Evolutionary conservation across 2,888 invertebrate species (phyloP).

Genomic region (Spilosoma lubricipeda): DNA sequence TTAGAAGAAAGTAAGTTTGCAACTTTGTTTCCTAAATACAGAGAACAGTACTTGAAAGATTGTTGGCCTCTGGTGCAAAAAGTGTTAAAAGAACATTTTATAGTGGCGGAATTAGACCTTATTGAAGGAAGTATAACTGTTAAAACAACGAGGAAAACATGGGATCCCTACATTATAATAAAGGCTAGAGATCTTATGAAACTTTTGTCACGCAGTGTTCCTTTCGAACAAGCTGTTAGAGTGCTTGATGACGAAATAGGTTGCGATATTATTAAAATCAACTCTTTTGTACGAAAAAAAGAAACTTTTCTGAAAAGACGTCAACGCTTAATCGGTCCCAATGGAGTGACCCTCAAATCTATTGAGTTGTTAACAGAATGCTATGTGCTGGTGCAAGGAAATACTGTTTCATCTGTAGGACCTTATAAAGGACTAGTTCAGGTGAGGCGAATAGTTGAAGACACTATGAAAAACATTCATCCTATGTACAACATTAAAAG

Average conservation of each 20-base stretch:
- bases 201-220: slow-evolving; percentile 97
- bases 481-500: slow-evolving; percentile 99
- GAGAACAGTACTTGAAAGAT: slow-evolving; percentile 97
- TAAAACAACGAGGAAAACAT: slow-evolving; percentile 97
- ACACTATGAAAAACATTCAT: slow-evolving; percentile 99
- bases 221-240: slow-evolving; percentile 96
- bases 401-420: slow-evolving; percentile 98
- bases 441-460: slow-evolving; percentile 95
- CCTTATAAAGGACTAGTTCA: slow-evolving; percentile 96
- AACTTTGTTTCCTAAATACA: slow-evolving; percentile 98
- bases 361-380: slow-evolving; percentile 98
- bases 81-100: slow-evolving; percentile 90
- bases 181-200: slow-evolving; percentile 99
- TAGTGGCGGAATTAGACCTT: slow-evolving; percentile 96
- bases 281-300: slow-evolving; percentile 94
- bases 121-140: slow-evolving; percentile 98
- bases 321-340: slow-evolving; percentile 97
- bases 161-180: slow-evolving; percentile 99
- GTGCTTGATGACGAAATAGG: slow-evolving; percentile 96
- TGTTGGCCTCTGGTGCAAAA: slow-evolving; percentile 98
- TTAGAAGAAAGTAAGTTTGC: slow-evolving; percentile 98
- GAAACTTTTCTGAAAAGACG: slow-evolving; percentile 98
- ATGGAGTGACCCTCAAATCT: slow-evolving; percentile 99
- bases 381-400: slow-evolving; percentile 98
- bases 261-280: slow-evolving; percentile 98